A percentile compares a stretch with the other conserved stretches of the same genome.
phyloP scores from a whole-genome alignment of 2,113 vertebrate species.

The Pygathrix nemaeus region DNA sequence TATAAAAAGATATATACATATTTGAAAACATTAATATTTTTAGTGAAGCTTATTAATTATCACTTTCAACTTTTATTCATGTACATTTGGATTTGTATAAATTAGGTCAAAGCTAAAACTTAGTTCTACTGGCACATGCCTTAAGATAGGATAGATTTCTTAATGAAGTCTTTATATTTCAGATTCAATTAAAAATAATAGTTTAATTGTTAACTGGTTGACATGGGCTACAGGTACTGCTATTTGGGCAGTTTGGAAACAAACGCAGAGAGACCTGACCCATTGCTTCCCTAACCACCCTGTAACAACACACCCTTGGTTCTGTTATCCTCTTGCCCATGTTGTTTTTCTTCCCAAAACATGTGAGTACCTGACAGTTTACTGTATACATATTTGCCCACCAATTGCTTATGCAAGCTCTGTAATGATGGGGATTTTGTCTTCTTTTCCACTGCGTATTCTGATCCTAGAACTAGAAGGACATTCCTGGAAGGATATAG shows the following conservation, averaged over 20 bases:
- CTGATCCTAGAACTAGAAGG: background rate
- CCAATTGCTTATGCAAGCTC: background rate
- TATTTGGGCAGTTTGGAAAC: background rate
- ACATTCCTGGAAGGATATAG: background rate
- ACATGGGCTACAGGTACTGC: background rate
- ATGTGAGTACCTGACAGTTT: background rate
- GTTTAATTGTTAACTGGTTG: background rate
- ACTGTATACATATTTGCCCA: background rate
- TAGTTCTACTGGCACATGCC: background rate
- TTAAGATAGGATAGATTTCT: background rate
- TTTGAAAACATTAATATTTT: background rate
- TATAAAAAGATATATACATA: background rate
- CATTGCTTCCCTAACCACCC: background rate
- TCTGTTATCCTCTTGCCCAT: background rate
- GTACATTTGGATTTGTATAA: background rate
- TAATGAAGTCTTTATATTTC: background rate
- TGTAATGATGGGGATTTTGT: background rate
- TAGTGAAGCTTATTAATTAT: background rate
- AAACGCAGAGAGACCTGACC: background rate
- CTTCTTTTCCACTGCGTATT: background rate
- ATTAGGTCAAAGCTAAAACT: background rate
- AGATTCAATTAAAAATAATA: background rate
- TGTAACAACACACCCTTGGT: rapidly evolving
- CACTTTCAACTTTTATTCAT: background rate
- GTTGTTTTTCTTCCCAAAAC: background rate